A percentile compares a stretch with the other conserved stretches of the same genome.
Evolutionary conservation across 2,797 vertebrate genomes (phyloP).

Genomic region (Xiphophorus birchmanni): DNA sequence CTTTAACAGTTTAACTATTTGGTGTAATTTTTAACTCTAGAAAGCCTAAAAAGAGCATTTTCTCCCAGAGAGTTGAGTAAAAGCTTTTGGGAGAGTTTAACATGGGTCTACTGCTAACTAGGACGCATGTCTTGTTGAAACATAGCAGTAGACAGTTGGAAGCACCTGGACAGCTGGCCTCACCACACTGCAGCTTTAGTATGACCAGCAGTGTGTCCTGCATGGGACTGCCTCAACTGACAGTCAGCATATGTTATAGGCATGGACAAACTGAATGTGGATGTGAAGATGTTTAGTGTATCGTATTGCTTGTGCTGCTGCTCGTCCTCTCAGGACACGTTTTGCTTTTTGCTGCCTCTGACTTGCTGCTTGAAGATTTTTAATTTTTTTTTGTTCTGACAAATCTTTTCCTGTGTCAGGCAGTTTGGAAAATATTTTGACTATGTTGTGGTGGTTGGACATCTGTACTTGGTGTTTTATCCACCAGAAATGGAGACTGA

Average conservation of each 20-base stretch:
- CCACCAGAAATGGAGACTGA: not conserved
- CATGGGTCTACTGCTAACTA: not conserved
- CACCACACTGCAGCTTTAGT: constrained; percentile 40
- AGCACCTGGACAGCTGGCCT: constrained; percentile 16
- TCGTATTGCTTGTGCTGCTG: constrained; percentile 24
- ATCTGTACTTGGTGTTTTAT: not conserved
- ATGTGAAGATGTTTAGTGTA: constrained; percentile 11
- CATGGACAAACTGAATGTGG: constrained; percentile 39
- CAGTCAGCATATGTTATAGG: constrained; percentile 11
- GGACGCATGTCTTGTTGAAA: not conserved
- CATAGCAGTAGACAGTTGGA: not conserved
- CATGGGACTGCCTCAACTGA: constrained; percentile 33
- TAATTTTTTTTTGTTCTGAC: not conserved
- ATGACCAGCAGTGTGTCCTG: constrained; percentile 35
- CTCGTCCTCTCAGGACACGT: constrained; percentile 9
- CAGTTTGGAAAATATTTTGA: not conserved
- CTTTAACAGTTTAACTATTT: not conserved
- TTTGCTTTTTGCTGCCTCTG: constrained; percentile 35
- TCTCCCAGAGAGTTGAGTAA: not conserved
- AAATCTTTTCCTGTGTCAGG: not conserved
- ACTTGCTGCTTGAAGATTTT: constrained; percentile 25
- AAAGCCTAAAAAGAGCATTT: not conserved
- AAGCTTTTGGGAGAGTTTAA: constrained; percentile 45
- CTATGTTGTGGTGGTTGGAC: not conserved
- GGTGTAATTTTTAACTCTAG: not conserved